Evolutionary conservation across 2,113 vertebrate genomes (phyloP).

Genomic region (Rhinoderma darwinii): DNA sequence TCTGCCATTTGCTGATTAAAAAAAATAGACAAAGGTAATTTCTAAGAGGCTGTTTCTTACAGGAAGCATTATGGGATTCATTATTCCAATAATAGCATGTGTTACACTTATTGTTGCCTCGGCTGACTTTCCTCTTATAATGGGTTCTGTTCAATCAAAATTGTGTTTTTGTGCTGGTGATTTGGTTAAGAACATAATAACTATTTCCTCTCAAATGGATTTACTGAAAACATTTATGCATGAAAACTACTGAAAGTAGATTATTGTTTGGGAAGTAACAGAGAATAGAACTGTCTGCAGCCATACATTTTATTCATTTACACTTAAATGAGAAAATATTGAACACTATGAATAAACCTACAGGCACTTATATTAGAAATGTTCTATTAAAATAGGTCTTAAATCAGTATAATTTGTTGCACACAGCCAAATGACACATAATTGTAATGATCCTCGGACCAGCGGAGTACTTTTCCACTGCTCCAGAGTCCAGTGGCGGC

Average conservation of each 20-base stretch:
- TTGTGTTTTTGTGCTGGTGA: constrained; percentile 50
- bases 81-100: constrained; percentile 52
- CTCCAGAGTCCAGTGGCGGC: too few species aligned
- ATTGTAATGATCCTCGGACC: not conserved
- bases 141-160: constrained; percentile 51
- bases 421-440: not conserved
- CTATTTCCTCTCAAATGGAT: constrained; percentile 53
- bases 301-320: not conserved
- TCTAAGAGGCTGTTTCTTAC: constrained; percentile 34
- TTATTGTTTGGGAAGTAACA: not conserved
- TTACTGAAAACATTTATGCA: constrained; percentile 50
- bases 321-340: not conserved
- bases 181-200: constrained; percentile 48
- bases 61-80: constrained; percentile 52
- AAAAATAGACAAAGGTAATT: constrained; percentile 29
- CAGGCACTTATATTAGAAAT: not conserved
- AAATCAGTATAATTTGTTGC: not conserved
- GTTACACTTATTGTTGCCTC: constrained; percentile 51
- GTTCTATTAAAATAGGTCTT: not conserved
- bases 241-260: constrained; percentile 15
- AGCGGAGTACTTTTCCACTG: too few species aligned
- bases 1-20: constrained; percentile 41
- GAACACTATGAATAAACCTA: not conserved
- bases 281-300: not conserved
- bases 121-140: constrained; percentile 48